A percentile compares a stretch with the other conserved stretches of the same genome.
These are phyloP conservation scores for Patiria miniata DNA, from an alignment of 35 echinoderm and acorn worm species.

Conservation along the genomic window DNA sequence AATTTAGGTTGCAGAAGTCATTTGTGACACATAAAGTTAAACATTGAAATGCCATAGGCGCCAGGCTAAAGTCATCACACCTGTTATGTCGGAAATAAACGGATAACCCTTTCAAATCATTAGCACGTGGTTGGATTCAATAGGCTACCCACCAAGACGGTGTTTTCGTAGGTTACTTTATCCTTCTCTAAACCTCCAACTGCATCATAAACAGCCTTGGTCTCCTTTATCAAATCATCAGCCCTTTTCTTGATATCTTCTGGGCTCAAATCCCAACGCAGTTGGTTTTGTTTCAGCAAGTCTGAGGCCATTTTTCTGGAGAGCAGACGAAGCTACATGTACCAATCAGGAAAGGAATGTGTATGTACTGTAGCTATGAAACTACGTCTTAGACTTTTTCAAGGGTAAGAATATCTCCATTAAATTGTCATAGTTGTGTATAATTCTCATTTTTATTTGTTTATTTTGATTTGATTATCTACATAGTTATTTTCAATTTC, in stretches of 20 bases:
- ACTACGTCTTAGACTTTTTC: background rate
- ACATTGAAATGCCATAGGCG: too few relatives aligned
- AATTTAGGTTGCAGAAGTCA: too few relatives aligned
- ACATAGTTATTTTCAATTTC: too few relatives aligned
- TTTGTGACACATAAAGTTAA: too few relatives aligned
- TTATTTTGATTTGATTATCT: too few relatives aligned
- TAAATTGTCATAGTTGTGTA: too few relatives aligned
- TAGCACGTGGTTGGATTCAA: background rate
- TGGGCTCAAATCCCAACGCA: slow-evolving; percentile 87
- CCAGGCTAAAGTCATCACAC: too few relatives aligned
- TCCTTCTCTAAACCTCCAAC: slow-evolving; percentile 76
- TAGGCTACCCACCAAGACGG: slow-evolving; percentile 50
- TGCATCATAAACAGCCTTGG: slow-evolving; percentile 79
- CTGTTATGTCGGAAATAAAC: background rate
- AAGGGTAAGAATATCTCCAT: too few relatives aligned
- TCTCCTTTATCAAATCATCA: slow-evolving; percentile 59
- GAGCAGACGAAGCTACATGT: background rate
- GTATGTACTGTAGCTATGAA: background rate
- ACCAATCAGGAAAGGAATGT: background rate
- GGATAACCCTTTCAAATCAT: background rate
- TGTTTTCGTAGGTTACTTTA: slow-evolving; percentile 66
- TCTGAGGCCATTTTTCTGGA: background rate
- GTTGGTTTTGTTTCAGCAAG: slow-evolving; percentile 42
- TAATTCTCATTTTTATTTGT: too few relatives aligned
- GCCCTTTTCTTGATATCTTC: slow-evolving; percentile 70